Evolutionary conservation across 2,797 vertebrate genomes (phyloP).

Genomic region (Pipistrellus kuhlii): DNA sequence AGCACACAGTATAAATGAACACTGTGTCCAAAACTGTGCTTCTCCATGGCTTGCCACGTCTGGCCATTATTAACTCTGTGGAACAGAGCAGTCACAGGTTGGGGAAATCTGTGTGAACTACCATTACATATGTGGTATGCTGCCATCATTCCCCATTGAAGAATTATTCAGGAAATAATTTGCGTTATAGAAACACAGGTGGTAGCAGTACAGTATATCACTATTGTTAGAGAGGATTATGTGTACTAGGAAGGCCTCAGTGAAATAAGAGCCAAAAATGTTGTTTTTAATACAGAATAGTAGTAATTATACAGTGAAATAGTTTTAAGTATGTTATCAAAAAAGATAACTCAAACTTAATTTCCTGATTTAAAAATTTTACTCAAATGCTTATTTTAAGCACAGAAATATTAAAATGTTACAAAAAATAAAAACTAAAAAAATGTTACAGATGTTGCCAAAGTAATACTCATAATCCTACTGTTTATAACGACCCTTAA

Average conservation of each 20-base stretch:
- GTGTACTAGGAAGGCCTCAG: neutral
- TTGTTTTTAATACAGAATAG: conserved; percentile 47
- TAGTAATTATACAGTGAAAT: conserved; percentile 53
- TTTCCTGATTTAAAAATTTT: conserved; percentile 48
- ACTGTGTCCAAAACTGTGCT: fast-evolving
- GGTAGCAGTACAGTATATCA: conserved; percentile 37
- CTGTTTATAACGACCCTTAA: neutral
- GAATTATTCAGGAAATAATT: neutral
- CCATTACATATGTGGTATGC: no score
- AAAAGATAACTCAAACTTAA: neutral
- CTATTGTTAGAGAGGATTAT: conserved; percentile 67
- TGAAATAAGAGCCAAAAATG: conserved; percentile 51
- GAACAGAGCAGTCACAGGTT: neutral
- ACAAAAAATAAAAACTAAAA: neutral
- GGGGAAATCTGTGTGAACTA: neutral
- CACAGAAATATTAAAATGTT: neutral
- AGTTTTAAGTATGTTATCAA: neutral
- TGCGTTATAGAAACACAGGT: neutral
- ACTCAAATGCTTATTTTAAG: neutral
- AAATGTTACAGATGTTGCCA: neutral
- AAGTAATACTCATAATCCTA: conserved; percentile 29
- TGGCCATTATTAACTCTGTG: neutral
- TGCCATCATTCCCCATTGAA: neutral
- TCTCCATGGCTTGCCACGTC: neutral
- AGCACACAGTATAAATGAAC: neutral